These are phyloP conservation scores for Anthonomus grandis DNA, from an alignment of 1,140 invertebrate species.

Conservation along the genomic window DNA sequence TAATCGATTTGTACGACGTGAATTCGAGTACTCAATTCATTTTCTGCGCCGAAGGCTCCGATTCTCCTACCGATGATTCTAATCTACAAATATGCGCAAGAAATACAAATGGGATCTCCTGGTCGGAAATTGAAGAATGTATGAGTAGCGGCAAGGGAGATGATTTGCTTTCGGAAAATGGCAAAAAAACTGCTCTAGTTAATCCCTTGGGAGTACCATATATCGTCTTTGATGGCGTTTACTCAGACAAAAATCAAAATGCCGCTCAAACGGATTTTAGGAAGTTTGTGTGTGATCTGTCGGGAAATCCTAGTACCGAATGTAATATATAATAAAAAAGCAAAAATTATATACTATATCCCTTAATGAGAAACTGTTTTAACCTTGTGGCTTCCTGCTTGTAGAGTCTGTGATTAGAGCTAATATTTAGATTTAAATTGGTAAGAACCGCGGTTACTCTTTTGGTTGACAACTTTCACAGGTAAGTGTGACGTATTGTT, in stretches of 20 bases:
- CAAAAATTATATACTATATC: too few species aligned
- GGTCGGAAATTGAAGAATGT: slow-evolving; percentile 48
- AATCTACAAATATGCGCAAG: slow-evolving; percentile 51
- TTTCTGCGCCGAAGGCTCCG: slow-evolving; percentile 2
- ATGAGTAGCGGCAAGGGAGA: slow-evolving; percentile 43
- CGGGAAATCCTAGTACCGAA: too few species aligned
- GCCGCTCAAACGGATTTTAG: slow-evolving; percentile 26
- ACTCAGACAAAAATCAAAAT: slow-evolving; percentile 19
- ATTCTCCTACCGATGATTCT: neutral
- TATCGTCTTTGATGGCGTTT: slow-evolving; percentile 54
- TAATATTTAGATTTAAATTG: too few species aligned
- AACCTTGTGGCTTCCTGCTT: too few species aligned
- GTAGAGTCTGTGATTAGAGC: too few species aligned
- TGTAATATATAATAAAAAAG: too few species aligned
- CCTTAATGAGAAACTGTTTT: too few species aligned
- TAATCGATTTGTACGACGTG: slow-evolving; percentile 16
- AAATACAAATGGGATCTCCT: slow-evolving; percentile 37
- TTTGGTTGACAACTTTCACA: too few species aligned
- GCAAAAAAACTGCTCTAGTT: slow-evolving; percentile 55
- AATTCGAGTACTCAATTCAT: slow-evolving; percentile 6
- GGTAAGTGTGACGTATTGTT: too few species aligned
- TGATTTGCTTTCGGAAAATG: slow-evolving; percentile 53
- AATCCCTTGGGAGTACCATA: slow-evolving; percentile 59
- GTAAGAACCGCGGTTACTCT: too few species aligned
- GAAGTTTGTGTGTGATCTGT: slow-evolving; percentile 28